Base-by-base conservation (phyloP, 2,797 vertebrate genomes). In the Sorex maritimensis region DNA sequence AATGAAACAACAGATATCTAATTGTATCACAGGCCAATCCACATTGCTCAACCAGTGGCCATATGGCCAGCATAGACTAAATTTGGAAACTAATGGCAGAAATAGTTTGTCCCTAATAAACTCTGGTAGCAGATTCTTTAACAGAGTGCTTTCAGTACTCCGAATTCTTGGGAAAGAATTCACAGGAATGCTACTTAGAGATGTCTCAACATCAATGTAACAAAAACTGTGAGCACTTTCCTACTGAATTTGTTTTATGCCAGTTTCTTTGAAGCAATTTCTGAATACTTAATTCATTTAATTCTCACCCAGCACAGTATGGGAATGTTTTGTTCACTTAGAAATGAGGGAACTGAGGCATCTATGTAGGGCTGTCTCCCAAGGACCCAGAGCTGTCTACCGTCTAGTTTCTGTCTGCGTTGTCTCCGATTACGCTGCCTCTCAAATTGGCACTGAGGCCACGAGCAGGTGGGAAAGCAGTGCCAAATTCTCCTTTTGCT, bases 171-270 rank as follows among this genome's bases (percentile, higher is more conserved):
- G 15, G 49, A 38, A 46, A n/a, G 52, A 23, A 28, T 3, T 46
- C 52, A 38, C 1, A 2, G 2, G 21, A 58, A 6, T 23, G 12
- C 46, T 17, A n/a, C 7, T 30, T 21, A 19, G n/a, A 30, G 19
- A 3, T 0, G 10, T 21, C 49, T 69, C 74, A 41, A 23, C 4
- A 44, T 41, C 38, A 28, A n/a, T 4, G 7, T 5, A 69, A 52
- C 21, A 26, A 1, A 28, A 21, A 12, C 15, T 0, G 1, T 11
- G 4, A 55, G 7, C 10, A 26, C 34, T 6, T 24, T 41, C 5
- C 26, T 0, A 34, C 0, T 6, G 46, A 41, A 9, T 28, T 52
- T 4, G 8, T 3, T 21, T 9, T 3, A 24, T 2, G 17, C n/a
- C 23, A 11, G 12, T 7, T 0, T 5, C 52, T 0, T 2, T 3